These are phyloP conservation scores for Ichneumon xanthorius DNA, from an alignment of 2,888 invertebrate genomes.

Conservation along the genomic window DNA sequence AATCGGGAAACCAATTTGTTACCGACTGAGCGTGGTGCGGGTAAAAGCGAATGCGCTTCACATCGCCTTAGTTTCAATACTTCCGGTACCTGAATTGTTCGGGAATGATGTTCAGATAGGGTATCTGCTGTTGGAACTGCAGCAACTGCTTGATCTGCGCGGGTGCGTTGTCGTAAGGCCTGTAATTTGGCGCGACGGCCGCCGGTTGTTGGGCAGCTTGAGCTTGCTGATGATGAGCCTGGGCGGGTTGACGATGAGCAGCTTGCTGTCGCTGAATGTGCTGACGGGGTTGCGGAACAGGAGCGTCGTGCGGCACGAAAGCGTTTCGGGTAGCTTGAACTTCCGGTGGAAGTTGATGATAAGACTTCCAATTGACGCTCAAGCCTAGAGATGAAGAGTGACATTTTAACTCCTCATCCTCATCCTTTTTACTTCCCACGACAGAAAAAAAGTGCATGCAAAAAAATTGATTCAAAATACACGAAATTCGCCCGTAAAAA, in stretches of 20 bases:
- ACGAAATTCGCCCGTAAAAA: background rate
- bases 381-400: conserved; percentile 73
- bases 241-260: conserved; percentile 22
- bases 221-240: conserved; percentile 56
- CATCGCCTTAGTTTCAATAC: background rate
- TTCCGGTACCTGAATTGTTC: conserved; percentile 77
- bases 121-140: conserved; percentile 81
- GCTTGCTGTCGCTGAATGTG: conserved; percentile 61
- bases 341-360: conserved; percentile 69
- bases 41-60: background rate
- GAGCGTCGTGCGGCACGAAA: conserved; percentile 60
- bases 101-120: conserved; percentile 81
- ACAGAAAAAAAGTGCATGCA: background rate
- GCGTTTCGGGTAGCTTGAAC: conserved; percentile 66
- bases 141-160: conserved; percentile 80
- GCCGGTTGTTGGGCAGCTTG: conserved; percentile 58
- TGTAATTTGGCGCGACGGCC: conserved; percentile 70
- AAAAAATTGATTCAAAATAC: background rate
- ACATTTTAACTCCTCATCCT: background rate
- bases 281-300: conserved; percentile 60
- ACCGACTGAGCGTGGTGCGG: no score
- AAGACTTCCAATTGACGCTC: conserved; percentile 82
- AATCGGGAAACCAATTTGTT: no score
- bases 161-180: conserved; percentile 79
- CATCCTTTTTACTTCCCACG: background rate